Conservation (phyloP, 2,797 vertebrate species). For the Thripadectes ignobilis region DNA sequence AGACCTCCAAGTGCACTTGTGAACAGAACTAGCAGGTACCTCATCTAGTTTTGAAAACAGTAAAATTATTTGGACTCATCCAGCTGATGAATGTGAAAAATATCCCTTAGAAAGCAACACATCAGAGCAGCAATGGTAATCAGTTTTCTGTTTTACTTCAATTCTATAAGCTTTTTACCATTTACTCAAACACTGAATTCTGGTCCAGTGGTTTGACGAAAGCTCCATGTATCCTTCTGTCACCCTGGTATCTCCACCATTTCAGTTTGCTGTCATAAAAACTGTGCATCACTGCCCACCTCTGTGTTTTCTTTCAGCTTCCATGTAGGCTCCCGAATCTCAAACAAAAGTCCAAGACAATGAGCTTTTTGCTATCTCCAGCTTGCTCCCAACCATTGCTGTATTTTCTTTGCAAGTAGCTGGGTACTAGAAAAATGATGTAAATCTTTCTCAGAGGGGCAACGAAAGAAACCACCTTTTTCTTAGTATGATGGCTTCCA, state of each 20-base stretch:
- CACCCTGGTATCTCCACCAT: neutral
- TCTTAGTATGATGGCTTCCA: neutral
- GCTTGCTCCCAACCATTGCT: neutral
- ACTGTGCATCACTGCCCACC: neutral
- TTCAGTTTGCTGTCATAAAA: neutral
- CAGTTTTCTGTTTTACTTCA: neutral
- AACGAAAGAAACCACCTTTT: neutral
- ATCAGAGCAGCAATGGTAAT: neutral
- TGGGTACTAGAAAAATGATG: neutral
- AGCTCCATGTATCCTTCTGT: neutral
- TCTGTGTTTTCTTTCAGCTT: neutral
- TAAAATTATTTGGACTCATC: neutral
- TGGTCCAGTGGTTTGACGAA: neutral
- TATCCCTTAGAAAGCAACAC: neutral
- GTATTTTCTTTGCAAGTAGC: neutral
- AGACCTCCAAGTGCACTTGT: neutral
- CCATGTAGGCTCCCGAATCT: neutral
- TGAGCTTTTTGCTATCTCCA: neutral
- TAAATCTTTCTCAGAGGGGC: neutral
- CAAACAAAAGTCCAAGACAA: neutral
- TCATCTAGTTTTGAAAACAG: neutral
- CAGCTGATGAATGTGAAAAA: neutral
- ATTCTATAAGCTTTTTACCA: neutral
- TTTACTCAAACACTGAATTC: neutral
- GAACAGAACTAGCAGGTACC: neutral